Evolutionary conservation across 2,113 vertebrate genomes (phyloP).

Genomic region (Colinus virginianus): DNA sequence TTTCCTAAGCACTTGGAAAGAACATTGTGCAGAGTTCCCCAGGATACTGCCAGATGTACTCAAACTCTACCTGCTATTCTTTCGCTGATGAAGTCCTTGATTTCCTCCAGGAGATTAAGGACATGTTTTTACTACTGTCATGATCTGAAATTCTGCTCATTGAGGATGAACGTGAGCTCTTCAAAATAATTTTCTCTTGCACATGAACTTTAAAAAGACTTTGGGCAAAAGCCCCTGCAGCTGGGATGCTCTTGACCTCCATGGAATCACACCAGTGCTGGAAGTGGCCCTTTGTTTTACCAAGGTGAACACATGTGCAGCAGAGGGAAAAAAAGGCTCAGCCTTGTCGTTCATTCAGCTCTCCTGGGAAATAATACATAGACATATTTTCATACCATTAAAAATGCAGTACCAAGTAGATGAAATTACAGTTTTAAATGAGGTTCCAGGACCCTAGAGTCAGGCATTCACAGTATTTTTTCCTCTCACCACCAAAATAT

Average conservation of each 20-base stretch:
- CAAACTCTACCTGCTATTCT: background rate
- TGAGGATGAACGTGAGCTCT: background rate
- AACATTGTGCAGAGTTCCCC: background rate
- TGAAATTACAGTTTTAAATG: constrained; percentile 13
- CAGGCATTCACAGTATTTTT: background rate
- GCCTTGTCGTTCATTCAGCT: background rate
- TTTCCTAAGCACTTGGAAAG: background rate
- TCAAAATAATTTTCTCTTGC: background rate
- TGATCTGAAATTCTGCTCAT: background rate
- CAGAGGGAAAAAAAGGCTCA: background rate
- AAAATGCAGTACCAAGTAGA: background rate
- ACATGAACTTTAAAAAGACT: background rate
- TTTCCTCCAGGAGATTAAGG: background rate
- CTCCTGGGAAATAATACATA: background rate
- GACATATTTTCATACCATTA: background rate
- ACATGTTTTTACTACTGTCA: background rate
- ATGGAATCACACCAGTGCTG: background rate
- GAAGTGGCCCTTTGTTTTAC: background rate
- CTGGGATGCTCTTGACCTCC: background rate
- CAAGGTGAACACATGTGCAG: background rate
- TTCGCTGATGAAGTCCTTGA: background rate
- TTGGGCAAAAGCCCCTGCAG: background rate
- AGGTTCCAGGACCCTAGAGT: background rate
- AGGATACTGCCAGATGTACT: background rate
- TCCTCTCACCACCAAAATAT: background rate